Evolutionary conservation across 2,888 invertebrate species (phyloP), one percentile per base, ranked within the genome.

Genomic region (Hololepta plana): DNA sequence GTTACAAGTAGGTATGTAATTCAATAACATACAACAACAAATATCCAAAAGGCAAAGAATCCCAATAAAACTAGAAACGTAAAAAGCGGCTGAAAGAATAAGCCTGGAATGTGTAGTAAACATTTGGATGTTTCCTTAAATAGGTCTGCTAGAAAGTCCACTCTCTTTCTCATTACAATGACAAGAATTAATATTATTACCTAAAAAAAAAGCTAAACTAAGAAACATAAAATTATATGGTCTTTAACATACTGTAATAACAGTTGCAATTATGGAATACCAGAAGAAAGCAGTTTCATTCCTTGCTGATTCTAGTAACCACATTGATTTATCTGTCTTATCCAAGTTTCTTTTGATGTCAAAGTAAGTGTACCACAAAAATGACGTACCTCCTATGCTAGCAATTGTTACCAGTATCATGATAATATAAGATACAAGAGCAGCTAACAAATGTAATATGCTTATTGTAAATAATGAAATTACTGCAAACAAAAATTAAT

Each of bases 91-190:
- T 90, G 90, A 20, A 87, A 58, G 44, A 90, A 72, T 23, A 93
- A 60, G 3, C 75, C 72, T 0, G 93, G 91, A 39, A 91, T 67
- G 39, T 75, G 72, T 29, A 73, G 68, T 40, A 93, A 64, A 46
- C 88, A 91, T 42, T 75, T 72, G 8, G 87, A 84, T 2, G 91
- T 87, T 55, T 91, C 90, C 46, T 74, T 74, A 49, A 93, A 91
- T 31, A 93, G 57, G 11, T 76, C 72, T 1, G 85, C 73, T 40
- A 91, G 60, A 44, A 88, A 79, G 19, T 73, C 68, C 1, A 91
- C 71, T 41, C 84, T 71, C 40, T 80, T 75, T 26, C 85, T 65
- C 59, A 87, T 67, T 37, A 74, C 71, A 43, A 72, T 67, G 15
- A 84, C 68, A 20, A 85, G 59, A 17, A 81, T 54, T 23, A 85